Conservation (phyloP, 2,888 invertebrate species). For the Leucoptera coffeella region DNA sequence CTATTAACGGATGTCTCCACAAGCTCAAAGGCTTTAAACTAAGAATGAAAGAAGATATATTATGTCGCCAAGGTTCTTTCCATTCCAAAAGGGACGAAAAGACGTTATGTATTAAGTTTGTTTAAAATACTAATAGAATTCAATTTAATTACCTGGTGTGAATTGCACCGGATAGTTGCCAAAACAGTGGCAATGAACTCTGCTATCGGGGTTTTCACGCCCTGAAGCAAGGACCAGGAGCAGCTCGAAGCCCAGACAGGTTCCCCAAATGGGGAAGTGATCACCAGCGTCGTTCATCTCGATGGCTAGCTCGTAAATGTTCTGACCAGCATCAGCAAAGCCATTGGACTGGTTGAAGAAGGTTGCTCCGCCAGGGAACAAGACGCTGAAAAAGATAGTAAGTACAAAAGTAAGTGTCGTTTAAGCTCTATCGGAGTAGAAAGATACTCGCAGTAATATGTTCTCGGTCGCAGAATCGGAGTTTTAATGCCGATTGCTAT, state of each 20-base stretch:
- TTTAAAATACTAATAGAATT: not conserved
- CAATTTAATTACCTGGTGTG: slow-evolving; percentile 42
- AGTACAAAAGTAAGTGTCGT: too few species aligned
- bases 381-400: slow-evolving; percentile 59
- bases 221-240: slow-evolving; percentile 57
- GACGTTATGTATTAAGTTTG: too few species aligned
- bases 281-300: slow-evolving; percentile 62
- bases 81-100: too few species aligned
- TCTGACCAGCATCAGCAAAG: slow-evolving; percentile 69
- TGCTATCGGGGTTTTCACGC: slow-evolving; percentile 43
- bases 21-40: not conserved
- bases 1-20: too few species aligned
- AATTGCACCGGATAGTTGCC: slow-evolving; percentile 64
- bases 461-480: too few species aligned
- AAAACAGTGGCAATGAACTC: slow-evolving; percentile 57
- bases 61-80: not conserved
- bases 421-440: too few species aligned
- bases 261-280: slow-evolving; percentile 83
- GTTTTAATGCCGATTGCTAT: too few species aligned
- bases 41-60: not conserved
- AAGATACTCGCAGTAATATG: too few species aligned
- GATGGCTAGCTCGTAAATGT: slow-evolving; percentile 62
- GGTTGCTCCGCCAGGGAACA: slow-evolving; percentile 78
- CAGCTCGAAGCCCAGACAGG: slow-evolving; percentile 83
- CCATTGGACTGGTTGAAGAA: slow-evolving; percentile 65